Evolutionary conservation across 2,888 invertebrate genomes (phyloP), one percentile per base, ranked within the genome.

Genomic region (Amblyjoppa fuscipennis): DNA sequence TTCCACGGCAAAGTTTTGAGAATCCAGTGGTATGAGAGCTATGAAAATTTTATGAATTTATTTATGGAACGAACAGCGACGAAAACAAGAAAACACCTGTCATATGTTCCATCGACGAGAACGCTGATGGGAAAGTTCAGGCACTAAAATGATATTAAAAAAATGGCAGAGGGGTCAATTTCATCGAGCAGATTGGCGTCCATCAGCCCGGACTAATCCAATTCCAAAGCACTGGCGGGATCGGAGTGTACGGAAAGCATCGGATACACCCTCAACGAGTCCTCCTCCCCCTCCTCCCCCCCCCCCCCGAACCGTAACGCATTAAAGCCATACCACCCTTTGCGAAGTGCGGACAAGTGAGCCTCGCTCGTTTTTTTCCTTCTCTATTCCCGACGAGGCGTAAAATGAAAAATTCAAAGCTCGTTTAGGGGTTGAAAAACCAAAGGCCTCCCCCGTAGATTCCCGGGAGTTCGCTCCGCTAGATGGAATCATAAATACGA

Each of bases 331-430:
- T 53, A 49, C 76, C 80, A 76, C 64, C 66, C 76, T 69, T 71
- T 81, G 61, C 13, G 56, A 49, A 68, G 51, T 69, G 56, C 71
- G 38, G 69, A 81, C 76, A 68, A 76, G 71, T 69, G 51, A 11
- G 56, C 51, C 38, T 28, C 73, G 69, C 66, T 69, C n/a, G 69
- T 61, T 31, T 56, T 41, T 41, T 51, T 74, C 49, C 53, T 49
- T 53, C 66, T 79, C 68, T 59, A 51, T 73, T 70, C 70, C 74
- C 85, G 77, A 74, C 80, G 76, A 64, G 83, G 83, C 80, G 85
- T 86, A 73, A 81, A 84, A 84, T 84, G 83, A 86, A 86, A 86
- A 83, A 86, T 86, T 83, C 85, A 86, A 86, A 86, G 83, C 83
- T 86, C 85, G 83, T 86, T 86, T 81, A 69, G 77, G 75, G 83